A percentile compares a stretch with the other conserved stretches of the same genome.
phyloP scores from a whole-genome alignment of 2,113 vertebrate species.

The Felis chaus region DNA sequence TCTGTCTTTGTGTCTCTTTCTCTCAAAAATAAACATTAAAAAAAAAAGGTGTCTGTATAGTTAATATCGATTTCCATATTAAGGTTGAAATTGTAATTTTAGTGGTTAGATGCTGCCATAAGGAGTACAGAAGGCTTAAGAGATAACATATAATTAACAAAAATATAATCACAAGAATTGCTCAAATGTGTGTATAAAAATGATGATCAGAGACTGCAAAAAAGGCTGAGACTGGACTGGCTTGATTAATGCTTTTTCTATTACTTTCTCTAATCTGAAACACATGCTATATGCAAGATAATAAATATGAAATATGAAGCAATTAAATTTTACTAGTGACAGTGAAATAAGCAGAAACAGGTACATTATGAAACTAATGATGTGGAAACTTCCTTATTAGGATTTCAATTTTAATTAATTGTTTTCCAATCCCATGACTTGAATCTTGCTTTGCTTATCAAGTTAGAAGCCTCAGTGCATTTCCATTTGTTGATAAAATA shows the following conservation, averaged over 20 bases:
- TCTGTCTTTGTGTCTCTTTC: no score
- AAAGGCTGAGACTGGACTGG: background rate
- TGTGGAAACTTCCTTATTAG: constrained; percentile 21
- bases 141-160: background rate
- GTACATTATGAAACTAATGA: constrained; percentile 48
- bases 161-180: background rate
- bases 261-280: background rate
- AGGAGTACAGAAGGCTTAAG: background rate
- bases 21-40: no score
- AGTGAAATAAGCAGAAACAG: constrained; percentile 24
- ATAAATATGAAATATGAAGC: constrained; percentile 54
- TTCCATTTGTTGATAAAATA: constrained; percentile 3
- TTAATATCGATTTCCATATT: background rate
- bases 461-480: background rate
- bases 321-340: constrained; percentile 47
- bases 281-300: constrained; percentile 67
- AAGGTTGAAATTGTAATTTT: constrained; percentile 38
- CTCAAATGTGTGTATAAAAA: background rate
- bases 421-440: constrained; percentile 33
- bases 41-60: background rate
- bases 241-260: background rate
- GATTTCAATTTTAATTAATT: constrained; percentile 51
- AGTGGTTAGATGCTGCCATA: background rate
- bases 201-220: background rate
- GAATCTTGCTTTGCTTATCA: constrained; percentile 20